Conservation (phyloP, 2,797 vertebrate genomes). For the Acanthurus tractus region DNA sequence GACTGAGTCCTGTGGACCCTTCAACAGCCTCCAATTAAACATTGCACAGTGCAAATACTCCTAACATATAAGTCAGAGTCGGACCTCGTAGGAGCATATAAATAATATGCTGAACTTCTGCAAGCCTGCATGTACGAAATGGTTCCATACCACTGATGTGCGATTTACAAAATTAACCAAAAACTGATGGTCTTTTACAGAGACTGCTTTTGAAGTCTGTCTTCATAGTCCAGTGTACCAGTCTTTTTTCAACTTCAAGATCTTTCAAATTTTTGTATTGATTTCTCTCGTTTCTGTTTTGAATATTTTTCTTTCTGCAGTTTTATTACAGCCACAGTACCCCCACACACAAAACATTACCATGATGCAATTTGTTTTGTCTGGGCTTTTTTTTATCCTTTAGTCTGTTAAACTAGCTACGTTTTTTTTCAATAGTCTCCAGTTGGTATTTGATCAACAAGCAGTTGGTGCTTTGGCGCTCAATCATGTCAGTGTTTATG, state of each 20-base stretch:
- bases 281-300: not conserved
- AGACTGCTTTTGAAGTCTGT: not conserved
- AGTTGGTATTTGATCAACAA: not conserved
- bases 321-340: not conserved
- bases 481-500: not conserved
- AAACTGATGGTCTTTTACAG: not conserved
- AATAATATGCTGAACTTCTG: conserved; percentile 1
- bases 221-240: not conserved
- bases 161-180: conserved; percentile 14
- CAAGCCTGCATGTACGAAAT: not conserved
- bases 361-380: not conserved
- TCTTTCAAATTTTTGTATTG: not conserved
- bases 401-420: not conserved
- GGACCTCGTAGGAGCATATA: not conserved
- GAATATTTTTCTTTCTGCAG: conserved; percentile 3
- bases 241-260: not conserved
- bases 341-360: not conserved
- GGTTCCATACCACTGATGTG: conserved; percentile 31
- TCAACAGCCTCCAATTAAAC: conserved; percentile 36
- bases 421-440: not conserved
- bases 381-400: not conserved
- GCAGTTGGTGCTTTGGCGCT: not conserved
- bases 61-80: conserved; percentile 20
- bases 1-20: conserved; percentile 22
- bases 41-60: conserved; percentile 28